These are phyloP conservation scores for Thalpophila matura DNA, from an alignment of 2,888 invertebrate species.

Conservation along the genomic window DNA sequence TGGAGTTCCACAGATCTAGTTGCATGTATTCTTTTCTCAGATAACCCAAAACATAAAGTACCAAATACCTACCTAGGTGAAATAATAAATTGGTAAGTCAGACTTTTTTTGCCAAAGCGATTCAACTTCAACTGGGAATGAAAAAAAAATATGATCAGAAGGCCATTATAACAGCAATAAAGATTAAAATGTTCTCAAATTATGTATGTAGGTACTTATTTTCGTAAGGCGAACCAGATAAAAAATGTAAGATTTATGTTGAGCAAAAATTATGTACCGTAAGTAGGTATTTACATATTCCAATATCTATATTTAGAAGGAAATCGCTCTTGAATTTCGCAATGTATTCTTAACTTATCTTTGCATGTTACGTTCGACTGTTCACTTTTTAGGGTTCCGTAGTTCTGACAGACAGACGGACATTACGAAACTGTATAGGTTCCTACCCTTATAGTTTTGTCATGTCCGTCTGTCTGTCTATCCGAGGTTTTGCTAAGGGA, in stretches of 20 bases:
- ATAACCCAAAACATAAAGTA: too few relatives aligned
- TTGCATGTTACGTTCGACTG: background rate
- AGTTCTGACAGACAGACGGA: too few relatives aligned
- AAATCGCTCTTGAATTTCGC: background rate
- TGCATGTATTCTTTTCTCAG: too few relatives aligned
- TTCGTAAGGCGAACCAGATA: background rate
- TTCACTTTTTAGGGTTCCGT: conserved; percentile 7
- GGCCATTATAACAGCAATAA: conserved; percentile 1
- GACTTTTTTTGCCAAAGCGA: too few relatives aligned
- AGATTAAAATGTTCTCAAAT: conserved; percentile 6
- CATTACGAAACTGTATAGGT: too few relatives aligned
- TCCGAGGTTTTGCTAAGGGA: too few relatives aligned
- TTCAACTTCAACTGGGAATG: background rate
- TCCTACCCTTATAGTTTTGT: too few relatives aligned
- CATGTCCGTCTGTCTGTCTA: too few relatives aligned
- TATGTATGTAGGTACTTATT: too few relatives aligned
- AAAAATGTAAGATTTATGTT: background rate
- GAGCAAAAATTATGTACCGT: background rate
- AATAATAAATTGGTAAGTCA: too few relatives aligned
- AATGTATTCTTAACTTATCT: background rate
- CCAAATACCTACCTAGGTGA: too few relatives aligned
- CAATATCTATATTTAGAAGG: background rate
- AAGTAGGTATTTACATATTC: background rate
- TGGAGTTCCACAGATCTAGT: too few relatives aligned
- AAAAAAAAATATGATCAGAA: background rate